Base-by-base conservation (phyloP, 2,113 vertebrate species). In the Brachionichthys hirsutus region DNA sequence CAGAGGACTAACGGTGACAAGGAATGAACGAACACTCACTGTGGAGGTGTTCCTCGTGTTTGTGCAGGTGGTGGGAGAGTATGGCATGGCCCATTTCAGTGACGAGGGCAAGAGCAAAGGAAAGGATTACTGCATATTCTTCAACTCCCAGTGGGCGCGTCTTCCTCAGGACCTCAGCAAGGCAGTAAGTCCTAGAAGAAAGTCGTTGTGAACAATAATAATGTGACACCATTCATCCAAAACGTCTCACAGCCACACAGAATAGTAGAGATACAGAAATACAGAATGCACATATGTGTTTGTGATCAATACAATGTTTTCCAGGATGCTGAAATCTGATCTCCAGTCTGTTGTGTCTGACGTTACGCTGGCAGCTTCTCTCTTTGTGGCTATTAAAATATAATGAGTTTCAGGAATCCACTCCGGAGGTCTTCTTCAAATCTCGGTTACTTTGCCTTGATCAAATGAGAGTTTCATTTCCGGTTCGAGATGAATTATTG, bases 71-170 rank as follows among this genome's bases (percentile, higher is more conserved):
- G 85, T 87, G 54, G 91, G 92, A 1, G 94, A 98, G 69, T 93
- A 95, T 5, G 97, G 96, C 46, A 94, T 99, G 94, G 94, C 95
- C 13, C 95, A 92, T 2, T 95, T 97, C 86, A 93, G 93, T 20
- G 93, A 94, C 64, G 81, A 76, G 2, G 89, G 87, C 2, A 85
- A 84, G 43, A 86, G 77, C 75, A 89, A 78, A 76, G 93, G 94
- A 67, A 96, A 94, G 77, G 95, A 99, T 88, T 99, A 98, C 82
- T 98, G 97, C 79, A 93, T 99, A 64, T 94, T 95, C 68, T 98
- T 95, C 90, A 98, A 98, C 80, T 91, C 97, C 0, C 92, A 93
- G 71, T 98, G 97, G 97, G 95, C 96, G 1, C 94, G 89, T 73
- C 86, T 98, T 82, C 96, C 97, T 0, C 95, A 94, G 3, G 94